These are phyloP conservation scores for Cephus spinipes DNA, from an alignment of 2,888 invertebrate genomes.

Conservation along the genomic window DNA sequence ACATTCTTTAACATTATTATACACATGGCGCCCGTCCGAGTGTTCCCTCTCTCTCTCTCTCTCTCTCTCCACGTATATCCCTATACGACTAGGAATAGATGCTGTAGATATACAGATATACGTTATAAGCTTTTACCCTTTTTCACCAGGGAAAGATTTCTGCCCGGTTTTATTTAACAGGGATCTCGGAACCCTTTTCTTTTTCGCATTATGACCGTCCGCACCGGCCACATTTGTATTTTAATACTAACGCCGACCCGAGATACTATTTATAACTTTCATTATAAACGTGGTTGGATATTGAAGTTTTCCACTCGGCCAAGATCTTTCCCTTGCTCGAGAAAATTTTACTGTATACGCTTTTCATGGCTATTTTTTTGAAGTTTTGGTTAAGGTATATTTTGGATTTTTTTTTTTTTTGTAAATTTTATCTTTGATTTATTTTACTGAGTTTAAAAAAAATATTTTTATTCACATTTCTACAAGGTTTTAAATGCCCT, in stretches of 20 bases:
- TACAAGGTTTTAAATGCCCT: neutral
- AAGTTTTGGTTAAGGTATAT: neutral
- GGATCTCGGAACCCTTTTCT: conserved; percentile 42
- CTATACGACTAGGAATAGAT: conserved; percentile 14
- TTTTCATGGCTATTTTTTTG: neutral
- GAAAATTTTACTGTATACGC: neutral
- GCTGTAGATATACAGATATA: neutral
- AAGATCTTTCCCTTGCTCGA: neutral
- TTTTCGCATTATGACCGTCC: conserved; percentile 20
- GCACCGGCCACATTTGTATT: conserved; percentile 10
- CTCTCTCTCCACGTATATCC: conserved; percentile 28
- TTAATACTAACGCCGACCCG: conserved; percentile 12
- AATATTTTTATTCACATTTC: too few relatives aligned
- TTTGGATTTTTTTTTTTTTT: neutral
- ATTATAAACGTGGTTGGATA: neutral
- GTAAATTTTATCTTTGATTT: neutral
- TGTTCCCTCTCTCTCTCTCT: conserved; percentile 30
- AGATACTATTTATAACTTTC: neutral
- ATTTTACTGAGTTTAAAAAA: neutral
- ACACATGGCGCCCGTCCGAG: conserved; percentile 63
- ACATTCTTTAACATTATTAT: conserved; percentile 67
- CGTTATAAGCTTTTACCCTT: conserved; percentile 6
- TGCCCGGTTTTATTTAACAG: conserved; percentile 48
- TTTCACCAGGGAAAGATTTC: conserved; percentile 35
- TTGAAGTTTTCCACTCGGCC: neutral